Conservation (phyloP, 2,797 vertebrate species). For the Tenualosa ilisha region DNA sequence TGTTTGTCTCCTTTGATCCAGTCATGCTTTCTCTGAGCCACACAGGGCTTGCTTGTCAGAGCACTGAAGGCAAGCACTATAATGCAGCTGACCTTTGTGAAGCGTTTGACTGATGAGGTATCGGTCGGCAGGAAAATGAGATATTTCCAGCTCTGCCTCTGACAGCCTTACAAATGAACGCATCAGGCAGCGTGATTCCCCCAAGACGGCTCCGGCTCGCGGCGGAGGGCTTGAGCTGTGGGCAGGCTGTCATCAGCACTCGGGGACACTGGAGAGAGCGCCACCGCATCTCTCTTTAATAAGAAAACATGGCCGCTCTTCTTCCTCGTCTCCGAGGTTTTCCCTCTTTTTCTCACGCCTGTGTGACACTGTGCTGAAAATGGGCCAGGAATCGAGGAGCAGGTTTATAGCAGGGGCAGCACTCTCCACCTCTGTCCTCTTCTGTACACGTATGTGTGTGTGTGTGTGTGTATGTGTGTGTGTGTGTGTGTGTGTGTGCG, state of each 20-base stretch:
- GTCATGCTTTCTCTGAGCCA: background rate
- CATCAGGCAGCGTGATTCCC: constrained; percentile 50
- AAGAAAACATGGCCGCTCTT: constrained; percentile 2
- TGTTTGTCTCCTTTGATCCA: constrained; percentile 4
- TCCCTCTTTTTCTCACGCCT: background rate
- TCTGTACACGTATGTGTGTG: constrained; percentile 41
- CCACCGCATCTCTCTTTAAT: constrained; percentile 29
- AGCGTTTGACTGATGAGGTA: constrained; percentile 55
- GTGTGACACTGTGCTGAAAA: background rate
- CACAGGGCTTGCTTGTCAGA: constrained; percentile 43
- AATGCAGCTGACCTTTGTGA: constrained; percentile 59
- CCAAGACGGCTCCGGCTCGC: constrained; percentile 46
- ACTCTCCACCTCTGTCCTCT: constrained; percentile 27
- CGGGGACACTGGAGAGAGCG: constrained; percentile 29
- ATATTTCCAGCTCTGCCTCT: constrained; percentile 55
- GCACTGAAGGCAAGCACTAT: constrained; percentile 44
- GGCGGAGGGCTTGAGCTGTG: constrained; percentile 26
- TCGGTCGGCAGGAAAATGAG: constrained; percentile 52
- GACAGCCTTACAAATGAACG: constrained; percentile 56
- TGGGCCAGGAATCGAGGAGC: constrained; percentile 49
- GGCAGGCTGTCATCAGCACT: constrained; percentile 48
- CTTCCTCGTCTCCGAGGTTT: constrained; percentile 20
- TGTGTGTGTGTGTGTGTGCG: constrained; percentile 48
- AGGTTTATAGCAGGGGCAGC: constrained; percentile 25
- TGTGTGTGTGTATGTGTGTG: constrained; percentile 29